phyloP scores from a whole-genome alignment of 2,888 invertebrate genomes.

The Polyommatus iphigenia region DNA sequence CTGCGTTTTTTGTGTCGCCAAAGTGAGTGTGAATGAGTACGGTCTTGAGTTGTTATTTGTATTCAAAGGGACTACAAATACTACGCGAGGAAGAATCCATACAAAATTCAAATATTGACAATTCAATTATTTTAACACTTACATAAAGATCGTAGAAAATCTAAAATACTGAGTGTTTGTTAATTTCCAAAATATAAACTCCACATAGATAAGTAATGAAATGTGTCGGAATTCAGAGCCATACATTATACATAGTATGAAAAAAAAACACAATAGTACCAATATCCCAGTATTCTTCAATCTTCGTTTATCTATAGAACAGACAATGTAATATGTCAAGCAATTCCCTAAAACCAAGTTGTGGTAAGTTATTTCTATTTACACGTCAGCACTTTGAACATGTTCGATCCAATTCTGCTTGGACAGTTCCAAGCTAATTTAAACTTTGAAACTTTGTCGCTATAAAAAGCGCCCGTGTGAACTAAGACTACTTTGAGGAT shows the following conservation, averaged over 20 bases:
- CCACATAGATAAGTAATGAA: no score
- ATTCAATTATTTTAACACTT: no score
- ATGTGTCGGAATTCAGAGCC: no score
- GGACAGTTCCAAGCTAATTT: constrained; percentile 16
- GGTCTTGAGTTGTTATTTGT: no score
- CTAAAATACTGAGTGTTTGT: no score
- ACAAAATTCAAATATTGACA: no score
- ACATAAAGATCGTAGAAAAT: no score
- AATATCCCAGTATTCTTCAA: background rate
- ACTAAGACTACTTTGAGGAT: background rate
- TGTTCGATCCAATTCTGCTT: background rate
- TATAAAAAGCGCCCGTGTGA: constrained; percentile 1
- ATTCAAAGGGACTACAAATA: no score
- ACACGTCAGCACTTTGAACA: constrained; percentile 3
- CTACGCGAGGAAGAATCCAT: no score
- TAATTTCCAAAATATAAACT: no score
- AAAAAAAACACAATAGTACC: no score
- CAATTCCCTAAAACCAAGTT: background rate
- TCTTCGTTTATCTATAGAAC: background rate
- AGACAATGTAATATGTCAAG: background rate
- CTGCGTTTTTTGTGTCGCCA: background rate
- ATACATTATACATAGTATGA: no score
- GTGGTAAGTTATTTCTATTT: background rate
- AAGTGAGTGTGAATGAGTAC: background rate
- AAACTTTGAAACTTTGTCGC: constrained; percentile 12